Percentiles rank a stretch among this genome's conserved stretches.
phyloP scores from a whole-genome alignment of 2,113 vertebrate genomes.

The Cyanoramphus novaezelandiae region DNA sequence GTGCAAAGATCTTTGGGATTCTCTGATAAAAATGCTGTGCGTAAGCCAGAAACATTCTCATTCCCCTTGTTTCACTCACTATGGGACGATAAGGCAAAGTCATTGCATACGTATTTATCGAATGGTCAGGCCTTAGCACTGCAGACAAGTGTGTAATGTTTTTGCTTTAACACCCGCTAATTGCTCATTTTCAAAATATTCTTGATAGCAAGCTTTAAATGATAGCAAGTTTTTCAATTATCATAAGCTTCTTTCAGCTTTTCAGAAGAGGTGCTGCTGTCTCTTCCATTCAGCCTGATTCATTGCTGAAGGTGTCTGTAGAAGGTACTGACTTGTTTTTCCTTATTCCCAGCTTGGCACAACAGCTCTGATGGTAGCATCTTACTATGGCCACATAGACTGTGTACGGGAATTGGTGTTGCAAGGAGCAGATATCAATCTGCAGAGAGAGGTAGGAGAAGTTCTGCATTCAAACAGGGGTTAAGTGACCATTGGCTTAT shows the following conservation, averaged over 20 bases:
- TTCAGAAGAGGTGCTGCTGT: neutral
- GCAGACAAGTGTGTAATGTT: neutral
- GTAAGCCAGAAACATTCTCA: neutral
- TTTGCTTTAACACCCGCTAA: neutral
- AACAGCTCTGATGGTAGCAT: slow-evolving; percentile 94
- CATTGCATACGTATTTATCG: neutral
- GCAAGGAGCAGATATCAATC: slow-evolving; percentile 96
- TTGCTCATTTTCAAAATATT: neutral
- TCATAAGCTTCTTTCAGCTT: neutral
- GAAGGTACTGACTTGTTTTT: slow-evolving; percentile 56
- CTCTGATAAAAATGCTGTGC: neutral
- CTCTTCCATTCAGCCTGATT: neutral
- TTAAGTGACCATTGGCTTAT: neutral
- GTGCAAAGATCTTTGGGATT: neutral
- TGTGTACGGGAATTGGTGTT: slow-evolving; percentile 90
- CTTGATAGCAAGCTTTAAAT: neutral
- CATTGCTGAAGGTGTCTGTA: neutral
- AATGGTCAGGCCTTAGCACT: neutral
- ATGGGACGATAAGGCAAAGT: neutral
- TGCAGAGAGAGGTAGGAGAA: slow-evolving; percentile 91
- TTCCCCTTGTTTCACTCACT: neutral
- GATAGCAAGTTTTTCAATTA: neutral
- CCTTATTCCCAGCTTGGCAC: slow-evolving; percentile 84
- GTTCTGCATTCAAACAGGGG: neutral
- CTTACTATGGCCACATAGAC: slow-evolving; percentile 87